Base-by-base conservation (phyloP, 2,113 vertebrate genomes). In the Acanthisitta chloris region DNA sequence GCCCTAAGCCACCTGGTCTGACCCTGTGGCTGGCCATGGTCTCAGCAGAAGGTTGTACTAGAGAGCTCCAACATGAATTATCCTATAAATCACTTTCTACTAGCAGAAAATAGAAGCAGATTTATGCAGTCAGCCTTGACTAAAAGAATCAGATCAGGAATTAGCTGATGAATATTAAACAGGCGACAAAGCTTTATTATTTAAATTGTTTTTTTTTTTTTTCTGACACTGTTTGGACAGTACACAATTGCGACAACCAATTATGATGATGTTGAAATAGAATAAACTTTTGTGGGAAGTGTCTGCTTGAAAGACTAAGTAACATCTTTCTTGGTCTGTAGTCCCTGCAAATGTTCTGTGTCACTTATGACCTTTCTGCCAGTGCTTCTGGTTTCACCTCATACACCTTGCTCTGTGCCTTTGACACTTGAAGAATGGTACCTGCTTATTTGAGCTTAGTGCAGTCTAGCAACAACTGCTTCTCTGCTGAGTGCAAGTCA, bases 281-380 rank as follows among this genome's bases (percentile, higher is more conserved):
- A 69, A 40, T 12, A 40, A 52, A 42, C 12, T 66, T 48, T 4
- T 14, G 46, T 66, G 36, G 36, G 23, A 51, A 65, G 12, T 13
- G 8, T 45, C 38, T 86, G 11, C 45, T 23, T 38, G 49, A 61
- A 71, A 58, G 42, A 14, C 24, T 43, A 10, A 52, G 21, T 40
- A 31, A 43, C 3, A 4, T 26, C 24, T 40, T 9, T 54, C 14
- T 67, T 38, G 31, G 7, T 78, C 67, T 70, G 29, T 66, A 31
- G 34, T 61, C 18, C 16, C 72, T 82, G 76, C 33, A 49, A 17
- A 51, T 26, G 26, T 62, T 88, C 31, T 4, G 2, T 1, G 9
- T n/a, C 0, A 0, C 65, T 82, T 55, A 2, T 42, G 43, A 54
- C 17, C 74, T 72, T 94, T 82, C 43, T 1, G 1, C 16, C 34